Evolutionary conservation across 2,888 invertebrate species (phyloP), one percentile per base, ranked within the genome.

Genomic region (Macrophya alboannulata): DNA sequence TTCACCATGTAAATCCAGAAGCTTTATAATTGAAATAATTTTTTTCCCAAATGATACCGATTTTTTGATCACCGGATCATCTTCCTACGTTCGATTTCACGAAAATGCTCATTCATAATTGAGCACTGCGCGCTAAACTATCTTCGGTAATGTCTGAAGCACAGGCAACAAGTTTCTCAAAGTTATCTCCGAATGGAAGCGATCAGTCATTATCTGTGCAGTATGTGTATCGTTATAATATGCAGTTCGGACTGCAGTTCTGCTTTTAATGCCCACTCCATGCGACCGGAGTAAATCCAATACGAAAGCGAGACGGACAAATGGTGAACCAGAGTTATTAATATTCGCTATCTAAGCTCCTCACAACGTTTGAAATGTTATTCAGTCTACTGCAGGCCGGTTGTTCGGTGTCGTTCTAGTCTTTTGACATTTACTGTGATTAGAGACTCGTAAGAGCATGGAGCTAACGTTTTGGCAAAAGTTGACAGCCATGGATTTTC

Each of bases 381-480:
- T 81, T 81, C 81, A 81, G 81, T 59, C 37, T 31, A 9, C 59
- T 81, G 40, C 55, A 51, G 40, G 62, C 81, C 43, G 59, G 59
- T 62, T 81, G 81, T 81, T 43, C 81, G 25, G 59, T 45, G 43
- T 25, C 40, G 21, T 68, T 37, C 79, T 37, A 81, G 43, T 21
- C 12, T 43, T 59, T 81, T 9, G 17, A 25, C 62, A 37, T 62
- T 81, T 62, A 25, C 51, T 37, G 15, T n/a, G n/a, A 59, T 77
- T 55, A n/a, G 15, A 51, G 8, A 45, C 45, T 25, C 9, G 21
- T 43, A 40, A 25, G 4, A 74, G 21, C 4, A 87, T 89, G 84
- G 90, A 90, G 31, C 86, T 88, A 37, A 91, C 89, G 65, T 89
- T 91, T 85, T 91, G 90, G 88, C 91, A 88, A 37, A 90, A 87